These are phyloP conservation scores for Himantopus leucocephalus DNA, from an alignment of 2,113 vertebrate species.

Conservation along the genomic window DNA sequence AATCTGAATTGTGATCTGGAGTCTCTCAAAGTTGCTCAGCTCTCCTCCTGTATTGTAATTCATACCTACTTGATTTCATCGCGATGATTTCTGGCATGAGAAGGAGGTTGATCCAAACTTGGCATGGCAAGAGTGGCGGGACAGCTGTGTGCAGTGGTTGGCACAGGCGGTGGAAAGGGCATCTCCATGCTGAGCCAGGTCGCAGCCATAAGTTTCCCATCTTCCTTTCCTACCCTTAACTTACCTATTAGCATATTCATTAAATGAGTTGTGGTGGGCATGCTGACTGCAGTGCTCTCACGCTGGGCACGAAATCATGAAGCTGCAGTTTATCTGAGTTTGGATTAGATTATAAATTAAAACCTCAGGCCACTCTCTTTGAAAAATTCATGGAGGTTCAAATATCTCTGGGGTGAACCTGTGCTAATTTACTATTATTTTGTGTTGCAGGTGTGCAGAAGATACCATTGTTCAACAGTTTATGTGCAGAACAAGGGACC, in stretches of 20 bases:
- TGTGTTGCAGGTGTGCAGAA: not conserved
- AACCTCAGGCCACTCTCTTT: not conserved
- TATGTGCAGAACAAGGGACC: not conserved
- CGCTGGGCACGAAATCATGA: slow-evolving; percentile 1
- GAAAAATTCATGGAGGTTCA: not conserved
- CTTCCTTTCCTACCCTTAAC: not conserved
- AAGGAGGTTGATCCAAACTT: not conserved
- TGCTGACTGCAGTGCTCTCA: not conserved
- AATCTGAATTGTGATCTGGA: not conserved
- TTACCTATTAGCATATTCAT: slow-evolving; percentile 20
- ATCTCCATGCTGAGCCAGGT: not conserved
- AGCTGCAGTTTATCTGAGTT: not conserved
- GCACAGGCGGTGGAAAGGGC: not conserved
- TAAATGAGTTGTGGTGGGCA: not conserved
- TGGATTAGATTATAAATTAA: slow-evolving; percentile 30
- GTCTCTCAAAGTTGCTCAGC: not conserved
- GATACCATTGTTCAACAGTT: not conserved
- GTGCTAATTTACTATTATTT: not conserved
- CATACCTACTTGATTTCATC: not conserved
- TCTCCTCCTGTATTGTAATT: not conserved
- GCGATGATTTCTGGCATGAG: not conserved
- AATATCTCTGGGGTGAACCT: not conserved
- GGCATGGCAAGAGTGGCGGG: not conserved
- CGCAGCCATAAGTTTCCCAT: not conserved
- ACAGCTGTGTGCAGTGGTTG: not conserved